phyloP scores from a whole-genome alignment of 2,797 vertebrate species.

The Podarcis siculus region DNA sequence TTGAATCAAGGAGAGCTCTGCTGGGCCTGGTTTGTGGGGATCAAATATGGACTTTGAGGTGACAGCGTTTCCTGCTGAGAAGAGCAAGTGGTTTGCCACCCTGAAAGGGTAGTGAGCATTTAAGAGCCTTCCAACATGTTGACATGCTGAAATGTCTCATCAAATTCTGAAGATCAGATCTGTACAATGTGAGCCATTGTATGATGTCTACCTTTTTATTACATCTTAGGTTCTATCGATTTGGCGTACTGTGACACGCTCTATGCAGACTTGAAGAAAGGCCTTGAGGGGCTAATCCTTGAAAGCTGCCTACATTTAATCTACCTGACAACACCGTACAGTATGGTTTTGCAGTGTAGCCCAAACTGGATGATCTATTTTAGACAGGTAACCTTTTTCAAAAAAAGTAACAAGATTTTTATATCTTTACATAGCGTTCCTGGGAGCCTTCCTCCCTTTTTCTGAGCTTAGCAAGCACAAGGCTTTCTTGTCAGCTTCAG shows the following conservation, averaged over 20 bases:
- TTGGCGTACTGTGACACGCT: slow-evolving; percentile 84
- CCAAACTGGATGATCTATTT: slow-evolving; percentile 95
- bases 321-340: slow-evolving; percentile 92
- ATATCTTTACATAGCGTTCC: neutral
- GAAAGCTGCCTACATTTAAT: slow-evolving; percentile 90
- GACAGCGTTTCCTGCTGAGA: neutral
- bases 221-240: slow-evolving; percentile 88
- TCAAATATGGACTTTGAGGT: neutral
- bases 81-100: neutral
- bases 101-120: neutral
- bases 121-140: neutral
- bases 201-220: slow-evolving; percentile 1
- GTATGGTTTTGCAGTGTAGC: slow-evolving; percentile 82
- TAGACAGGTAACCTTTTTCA: slow-evolving; percentile 83
- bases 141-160: neutral
- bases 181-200: too few species aligned
- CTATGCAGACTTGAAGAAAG: slow-evolving; percentile 88
- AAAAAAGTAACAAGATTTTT: neutral
- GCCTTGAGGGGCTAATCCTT: slow-evolving; percentile 90
- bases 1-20: neutral
- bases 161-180: neutral
- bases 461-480: neutral
- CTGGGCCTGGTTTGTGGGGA: neutral
- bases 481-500: neutral
- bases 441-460: neutral